Evolutionary conservation across 1,140 invertebrate genomes (phyloP), one percentile per base, ranked within the genome.

Genomic region (Pogonognathellus flavescens): DNA sequence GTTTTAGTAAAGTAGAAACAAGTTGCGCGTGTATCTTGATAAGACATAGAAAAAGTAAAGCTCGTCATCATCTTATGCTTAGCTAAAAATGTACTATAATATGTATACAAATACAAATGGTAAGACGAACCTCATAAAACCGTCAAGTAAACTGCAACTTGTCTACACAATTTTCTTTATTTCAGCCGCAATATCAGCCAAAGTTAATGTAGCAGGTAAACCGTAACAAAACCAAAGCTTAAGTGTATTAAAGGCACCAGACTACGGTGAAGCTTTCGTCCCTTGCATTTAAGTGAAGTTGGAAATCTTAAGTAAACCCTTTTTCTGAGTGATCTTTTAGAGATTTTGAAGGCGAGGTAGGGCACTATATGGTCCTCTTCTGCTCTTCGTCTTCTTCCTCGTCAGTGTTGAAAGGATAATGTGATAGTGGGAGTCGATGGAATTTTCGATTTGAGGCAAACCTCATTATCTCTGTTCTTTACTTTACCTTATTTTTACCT

Each of bases 391-490:
- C 31, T 76, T 50, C 25, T 41, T 50, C 22, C 41, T 76, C 70
- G 70, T 76, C 70, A 76, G 70, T 76, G 70, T 76, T 76, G 70
- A 76, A 76, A 76, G 70, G 70, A 76, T 76, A 76, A 76, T 76
- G 70, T 50, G 70, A 76, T 76, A 76, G 70, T 76, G 31, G 70
- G 70, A 76, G 70, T 76, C 70, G 25, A n/a, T 76, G 70, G 70
- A 41, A 76, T 76, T 76, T 50, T 31, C 70, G 70, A 76, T 49
- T 76, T 41, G 25, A 76, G 70, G 31, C n/a, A 76, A 76, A 76
- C 41, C 70, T 76, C 70, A 76, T 76, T 76, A 76, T 76, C 70
- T 76, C 70, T 76, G 31, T 50, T 76, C 70, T 76, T 76, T 76
- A 49, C 41, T 76, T 70, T 41, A 41, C 53, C n/a, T 57, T 57